Conservation (phyloP, 2,113 vertebrate genomes). For the Catharus minimus region DNA sequence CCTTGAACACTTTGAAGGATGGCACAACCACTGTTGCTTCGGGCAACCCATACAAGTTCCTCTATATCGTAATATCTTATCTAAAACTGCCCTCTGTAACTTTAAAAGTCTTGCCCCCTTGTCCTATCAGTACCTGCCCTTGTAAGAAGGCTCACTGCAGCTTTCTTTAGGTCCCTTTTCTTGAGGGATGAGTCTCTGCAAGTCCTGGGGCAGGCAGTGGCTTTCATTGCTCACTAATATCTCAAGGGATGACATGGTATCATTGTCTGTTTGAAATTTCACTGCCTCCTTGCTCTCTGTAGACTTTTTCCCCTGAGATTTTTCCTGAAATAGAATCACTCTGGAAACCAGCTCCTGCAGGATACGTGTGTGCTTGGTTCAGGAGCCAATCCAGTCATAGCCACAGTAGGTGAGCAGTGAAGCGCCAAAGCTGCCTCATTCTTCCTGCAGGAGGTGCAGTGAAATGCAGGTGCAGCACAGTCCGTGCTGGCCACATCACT, state of each 20-base stretch:
- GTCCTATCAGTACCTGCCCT: rapidly evolving
- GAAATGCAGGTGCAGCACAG: neutral
- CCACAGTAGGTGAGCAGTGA: rapidly evolving
- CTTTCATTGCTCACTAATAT: no score
- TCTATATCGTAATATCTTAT: neutral
- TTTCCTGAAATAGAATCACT: neutral
- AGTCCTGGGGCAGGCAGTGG: no score
- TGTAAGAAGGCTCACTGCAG: neutral
- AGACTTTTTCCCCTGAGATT: neutral
- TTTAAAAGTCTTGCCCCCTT: neutral
- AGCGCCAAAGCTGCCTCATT: no score
- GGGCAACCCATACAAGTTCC: rapidly evolving
- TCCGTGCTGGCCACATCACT: neutral
- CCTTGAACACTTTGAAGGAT: neutral
- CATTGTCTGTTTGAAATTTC: neutral
- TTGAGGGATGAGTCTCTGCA: neutral
- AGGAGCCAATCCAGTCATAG: neutral
- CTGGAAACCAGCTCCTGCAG: neutral
- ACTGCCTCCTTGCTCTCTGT: neutral
- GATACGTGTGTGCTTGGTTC: rapidly evolving
- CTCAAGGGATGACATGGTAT: no score
- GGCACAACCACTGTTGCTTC: neutral
- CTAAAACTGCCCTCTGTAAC: neutral
- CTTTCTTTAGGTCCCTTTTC: neutral
- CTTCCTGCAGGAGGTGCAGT: neutral